Percentiles rank a stretch among this genome's conserved stretches.
phyloP scores from a whole-genome alignment of 2,888 invertebrate species.

The Hypercompe scribonia region DNA sequence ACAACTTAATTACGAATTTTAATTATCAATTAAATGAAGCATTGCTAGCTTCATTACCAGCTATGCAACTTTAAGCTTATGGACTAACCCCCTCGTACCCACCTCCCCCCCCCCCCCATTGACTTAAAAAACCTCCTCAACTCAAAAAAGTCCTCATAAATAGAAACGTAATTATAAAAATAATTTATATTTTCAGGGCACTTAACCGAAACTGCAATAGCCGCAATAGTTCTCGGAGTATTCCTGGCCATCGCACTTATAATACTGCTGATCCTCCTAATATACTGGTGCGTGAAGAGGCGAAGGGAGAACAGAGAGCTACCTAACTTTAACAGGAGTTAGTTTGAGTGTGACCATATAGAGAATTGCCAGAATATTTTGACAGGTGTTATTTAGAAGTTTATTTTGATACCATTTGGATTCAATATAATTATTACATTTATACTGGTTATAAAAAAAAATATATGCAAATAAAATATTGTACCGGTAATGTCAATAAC shows the following conservation, averaged over 20 bases:
- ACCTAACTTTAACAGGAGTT: constrained; percentile 77
- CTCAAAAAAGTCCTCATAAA: not conserved
- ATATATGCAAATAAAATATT: too few species aligned
- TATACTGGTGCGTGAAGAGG: constrained; percentile 88
- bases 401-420: not conserved
- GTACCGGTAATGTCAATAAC: not conserved
- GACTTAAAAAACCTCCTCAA: not conserved
- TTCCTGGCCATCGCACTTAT: constrained; percentile 88
- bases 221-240: constrained; percentile 90
- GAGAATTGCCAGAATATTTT: constrained; percentile 2
- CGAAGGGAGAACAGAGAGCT: constrained; percentile 87
- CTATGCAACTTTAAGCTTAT: too few species aligned
- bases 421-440: too few species aligned
- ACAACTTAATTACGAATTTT: too few species aligned
- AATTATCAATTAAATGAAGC: not conserved
- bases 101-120: not conserved
- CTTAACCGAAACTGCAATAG: constrained; percentile 85
- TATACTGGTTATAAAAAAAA: too few species aligned
- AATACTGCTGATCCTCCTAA: constrained; percentile 83
- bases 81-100: too few species aligned
- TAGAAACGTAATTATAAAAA: not conserved
- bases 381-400: constrained; percentile 1
- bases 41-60: too few species aligned
- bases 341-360: constrained; percentile 13
- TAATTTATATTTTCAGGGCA: constrained; percentile 72